Evolutionary conservation across 2,113 vertebrate species (phyloP).

Genomic region (Ovis aries): ARS-UI_Ramb_v3.0 NC_056058.1:92130001-92130500

Average conservation of each 20-base stretch:
- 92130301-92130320: not conserved
- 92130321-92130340: not conserved
- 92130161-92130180: accelerated
- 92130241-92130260: not conserved
- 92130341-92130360: not conserved
- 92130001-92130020: not conserved
- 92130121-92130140: not conserved
- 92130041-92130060: not conserved
- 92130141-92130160: not conserved
- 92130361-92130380: not conserved
- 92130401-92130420: not conserved
- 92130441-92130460: not conserved
- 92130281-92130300: not conserved
- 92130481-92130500: not conserved
- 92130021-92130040: not conserved
- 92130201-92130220: not conserved
- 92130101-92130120: not conserved
- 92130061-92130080: not conserved
- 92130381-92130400: not conserved
- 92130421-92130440: not conserved
- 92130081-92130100: not conserved
- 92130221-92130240: not conserved
- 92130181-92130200: not conserved
- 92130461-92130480: not conserved
- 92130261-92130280: not conserved